Evolutionary conservation across 1,140 invertebrate species (phyloP).

Genomic region (Drosophila tani): DNA sequence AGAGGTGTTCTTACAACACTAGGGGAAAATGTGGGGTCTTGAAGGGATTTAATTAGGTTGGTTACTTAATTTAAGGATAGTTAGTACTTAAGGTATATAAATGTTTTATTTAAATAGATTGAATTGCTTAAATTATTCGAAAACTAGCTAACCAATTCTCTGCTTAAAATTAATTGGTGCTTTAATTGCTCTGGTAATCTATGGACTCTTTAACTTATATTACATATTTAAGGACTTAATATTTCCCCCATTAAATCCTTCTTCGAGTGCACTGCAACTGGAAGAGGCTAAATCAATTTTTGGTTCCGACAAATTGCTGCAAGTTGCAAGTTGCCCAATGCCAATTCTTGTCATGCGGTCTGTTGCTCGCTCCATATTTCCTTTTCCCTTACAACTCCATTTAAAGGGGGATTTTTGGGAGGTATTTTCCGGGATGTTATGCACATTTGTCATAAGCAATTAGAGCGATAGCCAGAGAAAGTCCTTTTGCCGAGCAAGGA

Average conservation of each 20-base stretch:
- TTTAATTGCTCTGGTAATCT: neutral
- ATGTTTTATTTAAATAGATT: too few species aligned
- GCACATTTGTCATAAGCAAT: slow-evolving; percentile 73
- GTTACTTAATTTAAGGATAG: neutral
- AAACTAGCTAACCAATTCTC: neutral
- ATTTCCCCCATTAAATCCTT: neutral
- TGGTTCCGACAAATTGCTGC: slow-evolving; percentile 69
- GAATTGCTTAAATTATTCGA: neutral
- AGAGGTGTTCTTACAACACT: slow-evolving; percentile 18
- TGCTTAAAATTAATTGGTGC: too few species aligned
- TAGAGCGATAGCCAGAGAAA: slow-evolving; percentile 54
- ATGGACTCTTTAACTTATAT: too few species aligned
- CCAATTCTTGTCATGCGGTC: slow-evolving; percentile 48
- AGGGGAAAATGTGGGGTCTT: neutral
- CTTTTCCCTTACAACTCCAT: slow-evolving; percentile 2
- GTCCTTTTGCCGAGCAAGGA: slow-evolving; percentile 18
- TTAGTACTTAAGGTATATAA: too few species aligned
- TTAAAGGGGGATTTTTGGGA: slow-evolving; percentile 5
- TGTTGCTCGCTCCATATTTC: slow-evolving; percentile 5
- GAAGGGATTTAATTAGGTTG: neutral
- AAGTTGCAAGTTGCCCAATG: slow-evolving; percentile 60
- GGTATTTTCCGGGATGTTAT: slow-evolving; percentile 26
- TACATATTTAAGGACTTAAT: too few species aligned
- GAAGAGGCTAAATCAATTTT: slow-evolving; percentile 57
- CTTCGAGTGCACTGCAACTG: slow-evolving; percentile 1